These are phyloP conservation scores for Lordiphosa andalusiaca DNA, from an alignment of 2,888 invertebrate genomes.

Conservation along the genomic window DNA sequence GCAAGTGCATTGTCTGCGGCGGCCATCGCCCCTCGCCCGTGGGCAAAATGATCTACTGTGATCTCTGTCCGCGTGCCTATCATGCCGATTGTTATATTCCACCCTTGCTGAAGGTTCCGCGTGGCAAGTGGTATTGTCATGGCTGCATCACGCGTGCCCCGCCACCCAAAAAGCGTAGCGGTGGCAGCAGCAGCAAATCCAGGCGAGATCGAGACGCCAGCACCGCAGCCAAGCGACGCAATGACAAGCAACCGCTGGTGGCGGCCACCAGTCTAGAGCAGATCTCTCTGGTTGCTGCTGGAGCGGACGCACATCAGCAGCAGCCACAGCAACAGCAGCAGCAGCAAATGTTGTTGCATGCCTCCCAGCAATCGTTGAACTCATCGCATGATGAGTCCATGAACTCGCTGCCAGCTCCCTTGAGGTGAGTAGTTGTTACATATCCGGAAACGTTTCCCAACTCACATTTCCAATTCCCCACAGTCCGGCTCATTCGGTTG, in stretches of 20 bases:
- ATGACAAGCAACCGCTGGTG: conserved; percentile 46
- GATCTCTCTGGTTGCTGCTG: conserved; percentile 30
- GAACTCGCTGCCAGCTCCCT: conserved; percentile 77
- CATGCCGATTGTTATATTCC: conserved; percentile 97
- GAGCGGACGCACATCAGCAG: conserved; percentile 29
- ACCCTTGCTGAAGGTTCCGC: conserved; percentile 89
- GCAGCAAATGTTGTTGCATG: conserved; percentile 72
- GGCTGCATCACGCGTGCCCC: conserved; percentile 93
- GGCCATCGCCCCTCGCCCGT: conserved; percentile 83
- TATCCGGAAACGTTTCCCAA: conserved; percentile 6
- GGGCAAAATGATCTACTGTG: conserved; percentile 89
- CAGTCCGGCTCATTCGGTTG: conserved; percentile 86
- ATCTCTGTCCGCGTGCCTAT: conserved; percentile 93
- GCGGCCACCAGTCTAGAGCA: conserved; percentile 40
- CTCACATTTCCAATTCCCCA: conserved; percentile 19
- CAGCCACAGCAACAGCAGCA: conserved; percentile 36
- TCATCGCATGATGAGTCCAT: conserved; percentile 80
- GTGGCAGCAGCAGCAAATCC: conserved; percentile 82
- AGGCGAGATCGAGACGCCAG: conserved; percentile 78
- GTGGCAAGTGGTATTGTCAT: conserved; percentile 94
- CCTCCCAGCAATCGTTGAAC: conserved; percentile 77
- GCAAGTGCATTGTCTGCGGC: conserved; percentile 97
- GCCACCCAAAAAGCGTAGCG: conserved; percentile 84
- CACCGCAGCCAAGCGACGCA: conserved; percentile 71
- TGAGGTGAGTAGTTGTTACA: conserved; percentile 69